Evolutionary conservation across 2,113 vertebrate species (phyloP), one percentile per base, ranked within the genome.

Genomic region (Notarius quadriscutis): DNA sequence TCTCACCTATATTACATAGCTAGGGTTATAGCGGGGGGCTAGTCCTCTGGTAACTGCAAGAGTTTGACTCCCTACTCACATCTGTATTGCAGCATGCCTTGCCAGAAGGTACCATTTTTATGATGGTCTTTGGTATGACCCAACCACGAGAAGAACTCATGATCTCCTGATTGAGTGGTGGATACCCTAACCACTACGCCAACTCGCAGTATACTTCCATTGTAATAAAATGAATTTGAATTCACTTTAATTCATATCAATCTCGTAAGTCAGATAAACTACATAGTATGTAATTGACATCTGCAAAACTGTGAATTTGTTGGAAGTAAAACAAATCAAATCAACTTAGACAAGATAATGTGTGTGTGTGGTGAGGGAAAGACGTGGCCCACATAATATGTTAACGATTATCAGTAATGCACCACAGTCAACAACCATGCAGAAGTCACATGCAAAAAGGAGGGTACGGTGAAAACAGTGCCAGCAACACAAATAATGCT

Each of bases 401-500:
- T 77, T 51, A 63, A 69, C 15, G 41, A 79, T 72, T 72, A 82
- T 88, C 81, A 89, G 84, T 86, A 79, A 87, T 78, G 72, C 53
- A 78, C 72, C 25, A 80, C 87, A 85, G 79, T 91, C 86, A 60
- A 91, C 25, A 85, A 25, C 15, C 91, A 90, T 90, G 90, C 90
- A 89, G 34, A 84, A 78, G 78, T 85, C 22, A 79, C 91, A 90
- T 89, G 87, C 90, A 88, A 57, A 82, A 81, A 75, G 81, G 72
- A 86, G 83, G 81, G 57, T 63, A 57, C 55, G 25, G 79, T 85
- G 55, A 89, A 85, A 79, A 89, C 69, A 75, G 87, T 86, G 88
- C 89, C 91, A 91, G 90, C 90, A 87, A 88, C 74, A 89, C 84
- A 84, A 86, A 78, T 83, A 81, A 83, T 85, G 86, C 83, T 85